These are phyloP conservation scores for Drosophila robusta DNA, from an alignment of 2,888 invertebrate genomes.

Conservation along the genomic window DNA sequence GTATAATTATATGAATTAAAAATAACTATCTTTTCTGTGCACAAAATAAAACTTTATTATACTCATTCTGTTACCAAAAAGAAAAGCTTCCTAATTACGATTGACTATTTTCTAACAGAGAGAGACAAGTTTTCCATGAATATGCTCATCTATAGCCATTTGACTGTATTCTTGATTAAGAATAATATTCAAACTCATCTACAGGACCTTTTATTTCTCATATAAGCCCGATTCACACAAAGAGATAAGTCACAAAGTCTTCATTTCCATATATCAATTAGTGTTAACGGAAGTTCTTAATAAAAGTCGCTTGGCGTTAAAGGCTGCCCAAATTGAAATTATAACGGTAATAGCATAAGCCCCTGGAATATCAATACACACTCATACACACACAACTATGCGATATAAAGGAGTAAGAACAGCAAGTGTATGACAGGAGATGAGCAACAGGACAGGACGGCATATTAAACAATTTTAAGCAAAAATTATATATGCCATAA, in stretches of 20 bases:
- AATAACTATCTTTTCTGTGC: too few relatives aligned
- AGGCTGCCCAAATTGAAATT: constrained; percentile 68
- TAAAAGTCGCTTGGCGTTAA: constrained; percentile 46
- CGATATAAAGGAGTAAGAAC: constrained; percentile 1
- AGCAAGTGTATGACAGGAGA: constrained; percentile 18
- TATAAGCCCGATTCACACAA: neutral
- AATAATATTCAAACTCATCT: too few relatives aligned
- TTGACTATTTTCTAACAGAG: neutral
- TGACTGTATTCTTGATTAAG: neutral
- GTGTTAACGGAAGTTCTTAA: constrained; percentile 35
- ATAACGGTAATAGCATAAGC: constrained; percentile 68
- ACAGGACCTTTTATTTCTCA: too few relatives aligned
- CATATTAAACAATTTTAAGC: constrained; percentile 75
- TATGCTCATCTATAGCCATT: neutral
- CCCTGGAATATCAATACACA: constrained; percentile 38
- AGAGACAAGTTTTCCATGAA: too few relatives aligned
- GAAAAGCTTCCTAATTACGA: neutral
- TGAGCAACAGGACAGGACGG: constrained; percentile 55
- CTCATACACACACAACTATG: constrained; percentile 1
- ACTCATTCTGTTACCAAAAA: too few relatives aligned
- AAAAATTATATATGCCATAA: constrained; percentile 74
- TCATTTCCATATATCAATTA: constrained; percentile 32
- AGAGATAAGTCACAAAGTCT: neutral
- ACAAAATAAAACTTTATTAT: too few relatives aligned
- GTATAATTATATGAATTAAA: too few relatives aligned